Base-by-base conservation (phyloP, 1,140 invertebrate species). In the Drosophila miranda region DNA sequence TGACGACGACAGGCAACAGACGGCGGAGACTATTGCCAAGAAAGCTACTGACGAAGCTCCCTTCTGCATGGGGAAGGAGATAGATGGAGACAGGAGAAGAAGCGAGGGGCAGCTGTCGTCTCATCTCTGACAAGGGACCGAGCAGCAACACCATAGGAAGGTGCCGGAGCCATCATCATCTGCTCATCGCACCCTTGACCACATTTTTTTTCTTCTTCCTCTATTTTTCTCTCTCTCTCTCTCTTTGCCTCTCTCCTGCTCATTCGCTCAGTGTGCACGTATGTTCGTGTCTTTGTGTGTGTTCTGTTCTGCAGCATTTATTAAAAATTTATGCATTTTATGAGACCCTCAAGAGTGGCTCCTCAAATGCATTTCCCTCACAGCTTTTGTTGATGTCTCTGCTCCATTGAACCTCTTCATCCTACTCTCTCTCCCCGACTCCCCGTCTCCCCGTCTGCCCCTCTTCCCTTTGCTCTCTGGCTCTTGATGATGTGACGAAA, bases 241-340 rank as follows among this genome's bases (percentile, higher is more conserved):
- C 21, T 23, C 23, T 23, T 23, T 23, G 3, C 23, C 13, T 53
- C 44, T 2, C 34, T 11, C 30, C 30, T 13, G 41, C 30, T 41
- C 34, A 38, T 13, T 38, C 11, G 11, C 34, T 13, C 34, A 13
- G 34, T 38, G 11, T 38, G 34, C 34, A 38, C 34, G 34, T 38
- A 11, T 41, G 14, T 2, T 46, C 11, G n/a, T 19, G 21, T 23
- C 2, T 23, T 45, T 58, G 46, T 28, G 52, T 49, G 13, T 34
- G 42, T 21, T 53, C 11, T 45, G 67, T 23, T 28, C 42, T 64
- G 67, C 54, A 52, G 62, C 46, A 59, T 66, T 84, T 86, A 84
- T 84, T 86, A 84, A 86, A 84, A 84, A 84, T 84, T 67, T 69
- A 86, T 86, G 73, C 77, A 84, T 66, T 70, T 84, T 86, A 84